A percentile compares a stretch with the other conserved stretches of the same genome.
Conservation (phyloP, 2,797 vertebrate species). For the Mormyrops attenuatus region DNA sequence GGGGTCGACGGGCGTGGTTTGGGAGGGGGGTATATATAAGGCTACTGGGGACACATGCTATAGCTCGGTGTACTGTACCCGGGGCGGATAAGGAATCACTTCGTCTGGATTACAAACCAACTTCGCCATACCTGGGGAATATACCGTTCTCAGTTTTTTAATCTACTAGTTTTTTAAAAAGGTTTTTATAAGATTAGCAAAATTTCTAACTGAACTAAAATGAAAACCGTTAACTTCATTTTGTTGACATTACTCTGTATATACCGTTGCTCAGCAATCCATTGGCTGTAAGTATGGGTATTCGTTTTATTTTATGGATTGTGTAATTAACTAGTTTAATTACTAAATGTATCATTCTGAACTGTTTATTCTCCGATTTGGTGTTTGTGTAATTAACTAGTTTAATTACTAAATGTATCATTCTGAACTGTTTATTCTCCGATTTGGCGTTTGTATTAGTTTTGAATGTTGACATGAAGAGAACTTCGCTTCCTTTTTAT, state of each 20-base stretch:
- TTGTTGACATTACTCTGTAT: constrained; percentile 13
- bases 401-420: not conserved
- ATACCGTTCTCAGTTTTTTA: not conserved
- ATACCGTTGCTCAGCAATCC: constrained; percentile 31
- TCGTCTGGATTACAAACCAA: constrained; percentile 15
- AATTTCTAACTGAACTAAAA: constrained; percentile 10
- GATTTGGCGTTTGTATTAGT: not conserved
- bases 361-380: not conserved
- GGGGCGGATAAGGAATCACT: constrained; percentile 5
- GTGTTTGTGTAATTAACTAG: not conserved
- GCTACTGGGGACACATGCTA: not conserved
- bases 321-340: not conserved
- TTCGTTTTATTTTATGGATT: not conserved
- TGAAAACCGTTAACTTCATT: constrained; percentile 28
- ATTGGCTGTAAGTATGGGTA: constrained; percentile 45
- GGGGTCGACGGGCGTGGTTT: constrained; percentile 7
- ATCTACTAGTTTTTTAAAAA: not conserved
- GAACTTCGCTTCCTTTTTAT: constrained; percentile 16
- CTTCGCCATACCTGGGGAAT: constrained; percentile 3
- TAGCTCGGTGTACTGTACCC: not conserved
- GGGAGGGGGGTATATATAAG: not conserved
- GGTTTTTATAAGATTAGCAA: not conserved
- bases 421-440: not conserved
- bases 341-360: not conserved
- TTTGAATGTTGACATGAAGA: not conserved